Evolutionary conservation across 37 sponge, comb jelly and placozoan genomes (phyloP), one percentile per base, ranked within the genome.

Genomic region (Bolinopsis microptera): DNA sequence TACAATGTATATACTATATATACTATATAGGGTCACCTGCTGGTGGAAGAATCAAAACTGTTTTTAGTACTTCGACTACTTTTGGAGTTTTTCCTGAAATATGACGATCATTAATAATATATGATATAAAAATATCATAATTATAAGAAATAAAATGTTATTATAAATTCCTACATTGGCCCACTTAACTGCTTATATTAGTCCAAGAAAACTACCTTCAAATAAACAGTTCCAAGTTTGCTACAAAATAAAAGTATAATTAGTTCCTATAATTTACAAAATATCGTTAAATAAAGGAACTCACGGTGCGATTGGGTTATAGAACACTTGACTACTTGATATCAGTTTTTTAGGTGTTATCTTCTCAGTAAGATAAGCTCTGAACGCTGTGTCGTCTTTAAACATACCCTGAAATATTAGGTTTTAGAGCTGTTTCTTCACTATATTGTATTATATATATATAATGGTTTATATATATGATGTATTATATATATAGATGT

Each of bases 371-470:
- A 80, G 82, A 22, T 80, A 80, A 24, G 24, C 82, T 35, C 82
- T 24, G 37, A 80, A 80, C 38, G 82, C 82, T 36, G 37, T 5
- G 82, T 80, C 82, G 30, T 80, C 82, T 35, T 80, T 80, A 22
- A 80, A 80, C 82, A 80, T 80, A 9, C 82, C 82, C 82, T 70
- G 74, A 70, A 70, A 22, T 26, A 70, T 3, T 61, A 18, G 68
- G 18, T 21, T 18, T 61, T n/a, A n/a, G n/a, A n/a, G n/a, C n/a
- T n/a, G n/a, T n/a, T n/a, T n/a, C n/a, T n/a, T n/a, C n/a, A n/a
- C n/a, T n/a, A n/a, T n/a, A n/a, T n/a, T n/a, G n/a, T n/a, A n/a
- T n/a, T n/a, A n/a, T n/a, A n/a, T n/a, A n/a, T n/a, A n/a, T n/a
- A n/a, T n/a, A n/a, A n/a, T n/a, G n/a, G n/a, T n/a, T n/a, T n/a